Evolutionary conservation across 2,888 invertebrate species (phyloP).

Genomic region (Dyspetes luteomarginatus): DNA sequence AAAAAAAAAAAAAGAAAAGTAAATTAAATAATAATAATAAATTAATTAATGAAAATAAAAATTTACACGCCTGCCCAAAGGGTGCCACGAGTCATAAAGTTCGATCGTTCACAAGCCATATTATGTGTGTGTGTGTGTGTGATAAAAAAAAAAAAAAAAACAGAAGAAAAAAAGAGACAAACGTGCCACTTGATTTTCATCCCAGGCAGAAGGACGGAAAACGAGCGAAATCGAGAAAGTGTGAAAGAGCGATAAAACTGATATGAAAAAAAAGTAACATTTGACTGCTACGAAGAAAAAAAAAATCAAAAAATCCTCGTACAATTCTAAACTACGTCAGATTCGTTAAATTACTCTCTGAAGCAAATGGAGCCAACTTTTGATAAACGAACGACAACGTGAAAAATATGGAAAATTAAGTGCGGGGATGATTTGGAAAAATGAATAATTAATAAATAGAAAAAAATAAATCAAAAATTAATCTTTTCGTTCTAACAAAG

Average conservation of each 20-base stretch:
- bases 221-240: constrained; percentile 31
- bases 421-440: not conserved
- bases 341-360: constrained; percentile 43
- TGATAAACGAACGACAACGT: constrained; percentile 27
- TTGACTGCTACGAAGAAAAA: not conserved
- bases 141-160: constrained; percentile 20
- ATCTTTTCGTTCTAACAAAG: not conserved
- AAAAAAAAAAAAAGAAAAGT: not conserved
- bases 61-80: constrained; percentile 57
- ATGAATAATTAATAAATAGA: not conserved
- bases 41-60: constrained; percentile 36
- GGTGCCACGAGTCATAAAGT: constrained; percentile 60
- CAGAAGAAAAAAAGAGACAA: constrained; percentile 8
- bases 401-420: constrained; percentile 24
- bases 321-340: constrained; percentile 44
- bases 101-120: constrained; percentile 62
- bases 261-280: not conserved
- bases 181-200: constrained; percentile 47
- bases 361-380: constrained; percentile 46
- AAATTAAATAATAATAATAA: constrained; percentile 18
- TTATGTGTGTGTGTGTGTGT: constrained; percentile 7
- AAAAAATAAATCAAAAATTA: not conserved
- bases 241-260: constrained; percentile 17
- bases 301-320: constrained; percentile 19
- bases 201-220: constrained; percentile 43